Base-by-base conservation (phyloP, 2,888 invertebrate species). In the Drosophila multiciliata region DNA sequence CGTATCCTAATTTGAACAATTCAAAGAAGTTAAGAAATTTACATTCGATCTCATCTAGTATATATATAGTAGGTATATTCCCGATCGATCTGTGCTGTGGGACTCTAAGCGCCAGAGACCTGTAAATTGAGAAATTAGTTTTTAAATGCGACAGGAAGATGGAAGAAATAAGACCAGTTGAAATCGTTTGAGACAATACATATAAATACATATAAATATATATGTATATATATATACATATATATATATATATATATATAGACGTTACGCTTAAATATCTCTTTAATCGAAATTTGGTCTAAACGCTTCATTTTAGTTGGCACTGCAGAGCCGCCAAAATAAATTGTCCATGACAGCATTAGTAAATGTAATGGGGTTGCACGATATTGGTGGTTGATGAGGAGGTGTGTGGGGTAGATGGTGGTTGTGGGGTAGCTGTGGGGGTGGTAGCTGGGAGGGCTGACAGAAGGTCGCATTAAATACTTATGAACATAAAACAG, bases 391-490 rank as follows among this genome's bases (percentile, higher is more conserved):
- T n/a, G 11, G 33, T 45, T 8, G 15, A 45, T 29, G 29, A 26
- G 26, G 11, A 23, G 3, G 11, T 7, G 17, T 33, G 8, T 3
- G 1, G 23, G 33, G 32, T 12, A 35, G 0, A 8, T 33, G 23
- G 8, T 11, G 11, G 9, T 3, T 33, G 26, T 9, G 0, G 17
- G 35, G 36, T 50, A 17, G 29, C 29, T 11, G 23, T 32, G 33
- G 15, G 35, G 49, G 33, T 48, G 38, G 38, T 11, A 17, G 12
- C 29, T 33, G 45, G 4, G 45, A 38, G 7, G 35, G 38, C 9
- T 26, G 60, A 66, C 66, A 74, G 80, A 82, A 82, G 80, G 81
- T 76, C 81, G 72, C 80, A 82, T 77, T 82, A 76, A 80, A 80
- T 78, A 80, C 78, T 78, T 80, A 78, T 78, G 50, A 78, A 68